phyloP scores from a whole-genome alignment of 64 coral and sea anemone genomes.

The Trachythela sp. region DNA sequence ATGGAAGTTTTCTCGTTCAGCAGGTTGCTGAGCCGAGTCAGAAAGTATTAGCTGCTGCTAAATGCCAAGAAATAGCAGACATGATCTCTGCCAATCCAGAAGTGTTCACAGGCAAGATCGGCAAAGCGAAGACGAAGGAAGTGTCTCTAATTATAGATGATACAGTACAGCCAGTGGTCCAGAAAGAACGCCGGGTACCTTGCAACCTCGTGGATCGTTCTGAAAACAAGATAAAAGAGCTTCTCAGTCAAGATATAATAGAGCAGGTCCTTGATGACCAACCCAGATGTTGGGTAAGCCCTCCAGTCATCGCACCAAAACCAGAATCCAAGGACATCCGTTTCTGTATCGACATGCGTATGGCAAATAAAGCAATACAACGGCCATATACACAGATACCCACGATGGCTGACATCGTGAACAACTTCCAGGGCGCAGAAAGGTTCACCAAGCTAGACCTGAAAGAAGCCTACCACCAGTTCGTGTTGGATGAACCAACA shows the following conservation, averaged over 20 bases:
- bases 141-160: too few relatives aligned
- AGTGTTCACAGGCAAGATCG: background rate
- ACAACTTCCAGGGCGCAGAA: conserved; percentile 27
- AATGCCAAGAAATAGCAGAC: background rate
- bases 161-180: too few relatives aligned
- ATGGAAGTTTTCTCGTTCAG: too few relatives aligned
- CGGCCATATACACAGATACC: background rate
- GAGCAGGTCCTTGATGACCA: background rate
- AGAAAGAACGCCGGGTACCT: too few relatives aligned
- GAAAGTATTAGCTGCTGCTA: background rate
- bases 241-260: background rate
- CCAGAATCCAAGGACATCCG: too few relatives aligned
- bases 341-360: too few relatives aligned
- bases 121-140: too few relatives aligned
- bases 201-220: background rate
- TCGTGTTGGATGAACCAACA: too few relatives aligned
- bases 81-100: background rate
- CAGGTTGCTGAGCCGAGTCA: background rate
- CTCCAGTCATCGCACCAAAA: too few relatives aligned
- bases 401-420: background rate
- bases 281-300: too few relatives aligned
- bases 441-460: too few relatives aligned
- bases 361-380: conserved; percentile 33
- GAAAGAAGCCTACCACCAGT: too few relatives aligned
- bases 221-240: background rate